Percentiles rank a stretch among this genome's conserved stretches.
These are phyloP conservation scores for Zygothrica quintamaculata DNA, from an alignment of 2,888 invertebrate species.

Conservation along the genomic window DNA sequence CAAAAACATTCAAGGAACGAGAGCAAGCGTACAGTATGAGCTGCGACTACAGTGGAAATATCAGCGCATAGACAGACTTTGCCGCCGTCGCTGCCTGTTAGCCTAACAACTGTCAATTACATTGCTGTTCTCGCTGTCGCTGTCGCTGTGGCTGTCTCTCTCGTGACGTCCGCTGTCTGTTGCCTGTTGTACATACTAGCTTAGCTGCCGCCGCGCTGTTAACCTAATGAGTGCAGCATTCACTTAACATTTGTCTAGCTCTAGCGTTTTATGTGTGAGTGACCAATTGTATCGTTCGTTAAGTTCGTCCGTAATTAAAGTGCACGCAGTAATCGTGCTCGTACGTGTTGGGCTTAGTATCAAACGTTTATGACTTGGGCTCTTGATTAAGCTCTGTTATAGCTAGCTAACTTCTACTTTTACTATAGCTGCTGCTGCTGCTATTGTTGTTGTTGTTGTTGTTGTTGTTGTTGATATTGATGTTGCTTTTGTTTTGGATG, in stretches of 20 bases:
- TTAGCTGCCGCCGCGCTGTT: neutral
- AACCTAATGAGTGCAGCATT: neutral
- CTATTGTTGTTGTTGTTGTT: constrained; percentile 18
- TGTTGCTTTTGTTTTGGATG: constrained; percentile 5
- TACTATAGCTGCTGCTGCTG: constrained; percentile 14
- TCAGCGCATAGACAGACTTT: constrained; percentile 53
- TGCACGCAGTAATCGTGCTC: constrained; percentile 37
- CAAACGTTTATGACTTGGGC: constrained; percentile 46
- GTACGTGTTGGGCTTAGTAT: constrained; percentile 59
- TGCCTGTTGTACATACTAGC: too few relatives aligned
- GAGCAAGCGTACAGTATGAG: constrained; percentile 1
- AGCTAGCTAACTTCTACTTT: too few relatives aligned
- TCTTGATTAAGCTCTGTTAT: constrained; percentile 56
- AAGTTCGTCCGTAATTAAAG: constrained; percentile 63
- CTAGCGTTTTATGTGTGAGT: constrained; percentile 8
- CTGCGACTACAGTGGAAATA: constrained; percentile 6
- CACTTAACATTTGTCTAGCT: constrained; percentile 3
- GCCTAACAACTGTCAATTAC: constrained; percentile 77
- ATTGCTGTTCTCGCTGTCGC: constrained; percentile 11
- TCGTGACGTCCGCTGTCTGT: neutral
- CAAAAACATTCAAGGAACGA: constrained; percentile 2
- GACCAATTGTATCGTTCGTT: constrained; percentile 33
- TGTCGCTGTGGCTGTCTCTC: constrained; percentile 5
- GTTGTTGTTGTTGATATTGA: constrained; percentile 12
- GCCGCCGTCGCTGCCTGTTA: constrained; percentile 64